Percentiles rank a stretch among this genome's conserved stretches.
These are phyloP conservation scores for Euleptes europaea DNA, from an alignment of 2,113 vertebrate species.

Conservation along the genomic window DNA sequence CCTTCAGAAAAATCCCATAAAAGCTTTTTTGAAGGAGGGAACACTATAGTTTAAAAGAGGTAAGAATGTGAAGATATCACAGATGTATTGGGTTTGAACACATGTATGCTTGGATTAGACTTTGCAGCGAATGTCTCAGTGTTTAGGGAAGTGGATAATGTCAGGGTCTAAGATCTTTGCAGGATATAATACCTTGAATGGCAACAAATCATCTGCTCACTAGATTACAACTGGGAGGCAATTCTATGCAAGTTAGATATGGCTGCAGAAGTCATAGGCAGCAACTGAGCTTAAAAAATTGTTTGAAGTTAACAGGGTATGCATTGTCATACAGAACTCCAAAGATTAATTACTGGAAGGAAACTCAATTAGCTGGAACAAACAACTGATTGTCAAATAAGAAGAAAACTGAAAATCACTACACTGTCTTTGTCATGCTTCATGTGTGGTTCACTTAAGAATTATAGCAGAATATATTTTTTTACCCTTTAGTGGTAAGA, in stretches of 20 bases:
- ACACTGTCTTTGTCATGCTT: conserved; percentile 48
- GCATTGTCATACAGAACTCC: conserved; percentile 36
- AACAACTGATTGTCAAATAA: conserved; percentile 63
- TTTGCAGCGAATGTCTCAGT: neutral
- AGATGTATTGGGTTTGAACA: neutral
- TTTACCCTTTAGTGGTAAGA: neutral
- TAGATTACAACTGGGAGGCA: fast-evolving
- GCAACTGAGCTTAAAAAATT: conserved; percentile 2
- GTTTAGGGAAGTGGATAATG: neutral
- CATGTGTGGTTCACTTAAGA: conserved; percentile 29
- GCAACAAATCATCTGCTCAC: neutral
- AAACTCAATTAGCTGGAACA: conserved; percentile 68
- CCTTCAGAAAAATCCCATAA: neutral
- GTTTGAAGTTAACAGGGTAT: conserved; percentile 13
- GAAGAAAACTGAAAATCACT: conserved; percentile 57
- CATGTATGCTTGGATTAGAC: neutral
- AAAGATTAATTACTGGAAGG: conserved; percentile 60
- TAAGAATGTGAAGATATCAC: neutral
- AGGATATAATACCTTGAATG: neutral
- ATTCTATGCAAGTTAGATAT: conserved; percentile 10
- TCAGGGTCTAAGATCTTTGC: neutral
- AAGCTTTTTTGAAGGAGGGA: neutral
- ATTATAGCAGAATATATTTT: conserved; percentile 15
- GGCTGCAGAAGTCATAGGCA: conserved; percentile 30
- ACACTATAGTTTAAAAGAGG: neutral